These are phyloP conservation scores for Macrophya alboannulata DNA, from an alignment of 2,888 invertebrate genomes.

Conservation along the genomic window DNA sequence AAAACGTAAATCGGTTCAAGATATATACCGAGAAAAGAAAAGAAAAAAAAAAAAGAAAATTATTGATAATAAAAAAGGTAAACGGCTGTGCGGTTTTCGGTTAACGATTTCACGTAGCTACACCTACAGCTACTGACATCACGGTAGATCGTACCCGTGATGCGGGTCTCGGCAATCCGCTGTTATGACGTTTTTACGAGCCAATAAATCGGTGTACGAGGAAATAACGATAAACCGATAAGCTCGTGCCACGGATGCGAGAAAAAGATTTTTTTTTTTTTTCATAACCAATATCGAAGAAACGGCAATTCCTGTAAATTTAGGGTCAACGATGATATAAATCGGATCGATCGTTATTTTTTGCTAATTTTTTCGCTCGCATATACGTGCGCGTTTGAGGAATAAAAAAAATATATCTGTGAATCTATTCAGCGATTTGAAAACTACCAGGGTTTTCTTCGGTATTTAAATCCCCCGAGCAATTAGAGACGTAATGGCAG, in stretches of 20 bases:
- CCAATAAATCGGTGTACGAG: conserved; percentile 72
- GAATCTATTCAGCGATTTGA: background rate
- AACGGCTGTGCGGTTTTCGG: background rate
- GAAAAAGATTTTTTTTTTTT: background rate
- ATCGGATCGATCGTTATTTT: background rate
- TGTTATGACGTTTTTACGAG: conserved; percentile 73
- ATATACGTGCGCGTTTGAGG: background rate
- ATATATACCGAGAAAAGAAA: background rate
- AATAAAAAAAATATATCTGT: background rate
- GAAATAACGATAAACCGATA: background rate
- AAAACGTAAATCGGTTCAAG: background rate
- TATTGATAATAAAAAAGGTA: background rate
- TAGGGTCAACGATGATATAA: background rate
- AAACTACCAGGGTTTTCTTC: conserved; percentile 43
- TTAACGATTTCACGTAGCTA: background rate
- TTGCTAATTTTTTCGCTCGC: background rate
- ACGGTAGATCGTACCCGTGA: background rate
- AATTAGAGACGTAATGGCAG: conserved; percentile 72
- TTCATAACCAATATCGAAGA: background rate
- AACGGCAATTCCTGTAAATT: background rate
- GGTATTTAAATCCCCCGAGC: conserved; percentile 70
- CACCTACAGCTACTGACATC: background rate
- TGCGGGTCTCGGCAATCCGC: background rate
- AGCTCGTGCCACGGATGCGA: background rate
- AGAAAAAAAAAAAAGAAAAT: background rate